Conservation (phyloP, 2,888 invertebrate species). For the Dione vanillae region DNA sequence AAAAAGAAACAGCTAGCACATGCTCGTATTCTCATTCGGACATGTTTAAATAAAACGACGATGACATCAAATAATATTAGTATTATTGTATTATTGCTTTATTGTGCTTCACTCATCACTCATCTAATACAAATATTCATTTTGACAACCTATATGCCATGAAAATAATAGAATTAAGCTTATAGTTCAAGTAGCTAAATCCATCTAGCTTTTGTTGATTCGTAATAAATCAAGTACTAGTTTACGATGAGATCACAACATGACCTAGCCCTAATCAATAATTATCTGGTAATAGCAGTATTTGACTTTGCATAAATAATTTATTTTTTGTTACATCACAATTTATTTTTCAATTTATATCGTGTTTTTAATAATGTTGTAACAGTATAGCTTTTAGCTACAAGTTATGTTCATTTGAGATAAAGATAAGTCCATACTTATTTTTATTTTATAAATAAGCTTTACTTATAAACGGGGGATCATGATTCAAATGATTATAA, state of each 20-base stretch:
- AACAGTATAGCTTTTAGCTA: background rate
- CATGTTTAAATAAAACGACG: background rate
- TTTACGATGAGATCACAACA: conserved; percentile 36
- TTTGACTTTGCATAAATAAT: conserved; percentile 28
- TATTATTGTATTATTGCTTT: background rate
- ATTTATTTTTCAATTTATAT: conserved; percentile 11
- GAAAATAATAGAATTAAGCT: conserved; percentile 12
- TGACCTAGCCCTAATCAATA: conserved; percentile 39
- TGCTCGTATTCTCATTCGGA: background rate
- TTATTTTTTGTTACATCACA: conserved; percentile 25
- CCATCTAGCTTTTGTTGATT: background rate
- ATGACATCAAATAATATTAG: background rate
- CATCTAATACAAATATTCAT: conserved; percentile 26
- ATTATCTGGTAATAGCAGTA: conserved; percentile 28
- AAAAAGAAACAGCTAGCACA: too few species aligned
- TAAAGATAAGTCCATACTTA: background rate
- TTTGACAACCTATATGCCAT: conserved; percentile 20
- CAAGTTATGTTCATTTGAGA: background rate
- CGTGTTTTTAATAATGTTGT: background rate
- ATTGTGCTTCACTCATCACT: conserved; percentile 27
- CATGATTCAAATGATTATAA: too few species aligned
- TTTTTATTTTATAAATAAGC: too few species aligned
- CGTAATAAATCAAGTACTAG: conserved; percentile 22
- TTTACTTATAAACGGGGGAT: too few species aligned
- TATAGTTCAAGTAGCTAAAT: background rate